Conservation (phyloP, 2,888 invertebrate genomes). For the Venusia cambrica region DNA sequence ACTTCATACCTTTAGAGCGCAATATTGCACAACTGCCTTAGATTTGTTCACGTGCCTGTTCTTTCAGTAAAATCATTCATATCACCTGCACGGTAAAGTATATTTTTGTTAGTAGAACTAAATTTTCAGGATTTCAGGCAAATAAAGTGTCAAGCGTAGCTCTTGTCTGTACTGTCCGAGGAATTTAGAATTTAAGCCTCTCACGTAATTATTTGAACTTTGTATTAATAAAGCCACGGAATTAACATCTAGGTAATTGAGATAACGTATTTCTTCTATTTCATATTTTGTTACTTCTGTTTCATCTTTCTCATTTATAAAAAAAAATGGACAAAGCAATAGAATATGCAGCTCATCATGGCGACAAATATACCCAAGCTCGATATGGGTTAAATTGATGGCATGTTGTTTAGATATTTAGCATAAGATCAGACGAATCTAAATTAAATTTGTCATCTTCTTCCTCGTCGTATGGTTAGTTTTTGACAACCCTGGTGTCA, state of each 20-base stretch:
- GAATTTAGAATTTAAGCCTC: constrained; percentile 48
- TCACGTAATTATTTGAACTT: constrained; percentile 36
- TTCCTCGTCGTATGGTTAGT: too few relatives aligned
- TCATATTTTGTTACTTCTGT: too few relatives aligned
- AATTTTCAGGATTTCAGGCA: constrained; percentile 31
- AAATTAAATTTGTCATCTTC: too few relatives aligned
- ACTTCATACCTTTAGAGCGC: constrained; percentile 37
- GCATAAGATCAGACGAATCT: too few relatives aligned
- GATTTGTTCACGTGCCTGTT: constrained; percentile 21
- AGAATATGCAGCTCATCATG: too few relatives aligned
- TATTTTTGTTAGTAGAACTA: constrained; percentile 37
- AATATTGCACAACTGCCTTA: constrained; percentile 38
- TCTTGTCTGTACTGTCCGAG: constrained; percentile 43
- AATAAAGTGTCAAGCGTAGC: constrained; percentile 51
- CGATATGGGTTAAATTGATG: too few relatives aligned
- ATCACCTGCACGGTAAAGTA: constrained; percentile 33
- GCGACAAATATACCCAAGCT: too few relatives aligned
- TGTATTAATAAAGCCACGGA: constrained; percentile 4
- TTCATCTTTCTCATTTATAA: too few relatives aligned
- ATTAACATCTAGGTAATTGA: neutral
- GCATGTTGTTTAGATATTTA: too few relatives aligned
- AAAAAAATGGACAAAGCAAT: too few relatives aligned
- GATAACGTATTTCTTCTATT: too few relatives aligned
- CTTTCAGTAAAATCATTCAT: constrained; percentile 40
- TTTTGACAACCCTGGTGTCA: too few relatives aligned